These are phyloP conservation scores for Sepioteuthis lessoniana DNA, from an alignment of 2,888 invertebrate genomes.

Conservation along the genomic window DNA sequence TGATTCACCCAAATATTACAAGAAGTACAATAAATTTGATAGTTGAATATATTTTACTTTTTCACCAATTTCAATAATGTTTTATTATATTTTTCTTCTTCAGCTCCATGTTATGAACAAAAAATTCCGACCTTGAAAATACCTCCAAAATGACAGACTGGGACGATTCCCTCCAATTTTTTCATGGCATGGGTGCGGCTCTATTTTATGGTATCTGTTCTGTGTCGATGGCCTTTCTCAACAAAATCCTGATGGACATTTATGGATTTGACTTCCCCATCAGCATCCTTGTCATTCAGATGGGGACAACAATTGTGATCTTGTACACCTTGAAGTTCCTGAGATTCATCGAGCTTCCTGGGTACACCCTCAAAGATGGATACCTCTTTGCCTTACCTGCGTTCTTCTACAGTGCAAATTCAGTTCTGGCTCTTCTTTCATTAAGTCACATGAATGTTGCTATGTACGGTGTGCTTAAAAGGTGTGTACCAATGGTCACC, in stretches of 20 bases:
- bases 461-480: slow-evolving; percentile 78
- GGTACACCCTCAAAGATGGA: slow-evolving; percentile 75
- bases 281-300: slow-evolving; percentile 77
- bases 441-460: slow-evolving; percentile 78
- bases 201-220: slow-evolving; percentile 75
- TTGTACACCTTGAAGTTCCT: slow-evolving; percentile 72
- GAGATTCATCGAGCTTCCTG: slow-evolving; percentile 68
- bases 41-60: no score
- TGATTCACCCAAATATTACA: no score
- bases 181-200: slow-evolving; percentile 69
- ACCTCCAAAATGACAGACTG: not conserved
- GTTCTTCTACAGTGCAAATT: slow-evolving; percentile 76
- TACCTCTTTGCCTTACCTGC: slow-evolving; percentile 76
- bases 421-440: slow-evolving; percentile 76
- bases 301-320: slow-evolving; percentile 74
- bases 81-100: not conserved
- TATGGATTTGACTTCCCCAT: slow-evolving; percentile 77
- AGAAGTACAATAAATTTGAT: no score
- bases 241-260: slow-evolving; percentile 74
- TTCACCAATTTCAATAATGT: not conserved
- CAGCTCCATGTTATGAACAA: not conserved
- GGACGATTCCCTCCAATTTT: not conserved
- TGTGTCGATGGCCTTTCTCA: slow-evolving; percentile 75
- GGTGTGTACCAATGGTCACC: slow-evolving; percentile 76
- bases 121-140: not conserved